These are phyloP conservation scores for Mastacembelus armatus DNA, from an alignment of 2,797 vertebrate species.

Conservation along the genomic window DNA sequence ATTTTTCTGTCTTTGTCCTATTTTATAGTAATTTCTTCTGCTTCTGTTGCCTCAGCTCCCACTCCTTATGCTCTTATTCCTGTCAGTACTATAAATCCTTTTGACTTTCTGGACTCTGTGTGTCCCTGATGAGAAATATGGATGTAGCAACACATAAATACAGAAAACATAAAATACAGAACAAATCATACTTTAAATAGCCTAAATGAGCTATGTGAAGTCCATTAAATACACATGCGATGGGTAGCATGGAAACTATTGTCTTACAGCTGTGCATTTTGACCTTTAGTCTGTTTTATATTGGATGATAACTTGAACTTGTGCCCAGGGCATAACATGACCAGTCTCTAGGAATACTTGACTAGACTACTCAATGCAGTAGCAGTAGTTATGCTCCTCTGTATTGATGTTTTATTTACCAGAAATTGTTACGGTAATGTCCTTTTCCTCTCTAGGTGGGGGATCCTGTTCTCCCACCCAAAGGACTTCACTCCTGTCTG, in stretches of 20 bases:
- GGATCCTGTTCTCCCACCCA: slow-evolving; percentile 96
- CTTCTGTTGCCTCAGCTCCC: background rate
- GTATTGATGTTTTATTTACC: too few species aligned
- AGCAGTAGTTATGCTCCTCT: too few species aligned
- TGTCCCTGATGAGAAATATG: background rate
- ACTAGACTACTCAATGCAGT: too few species aligned
- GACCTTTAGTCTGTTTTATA: background rate
- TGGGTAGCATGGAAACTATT: background rate
- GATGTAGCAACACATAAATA: background rate
- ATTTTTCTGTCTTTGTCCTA: background rate
- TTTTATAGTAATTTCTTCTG: background rate
- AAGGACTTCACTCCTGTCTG: slow-evolving; percentile 97
- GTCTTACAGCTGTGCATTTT: background rate
- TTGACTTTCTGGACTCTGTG: too few species aligned
- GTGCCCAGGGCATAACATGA: background rate
- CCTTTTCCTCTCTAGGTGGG: slow-evolving; percentile 86
- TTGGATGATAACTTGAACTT: background rate
- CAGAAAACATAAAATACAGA: background rate
- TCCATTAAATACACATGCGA: background rate
- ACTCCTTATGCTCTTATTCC: background rate
- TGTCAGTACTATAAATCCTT: background rate
- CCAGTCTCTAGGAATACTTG: background rate
- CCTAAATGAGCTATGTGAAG: too few species aligned
- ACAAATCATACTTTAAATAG: too few species aligned
- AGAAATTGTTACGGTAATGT: too few species aligned